phyloP scores from a whole-genome alignment of 2,113 vertebrate genomes.

The Pachypanchax playfairii region DNA sequence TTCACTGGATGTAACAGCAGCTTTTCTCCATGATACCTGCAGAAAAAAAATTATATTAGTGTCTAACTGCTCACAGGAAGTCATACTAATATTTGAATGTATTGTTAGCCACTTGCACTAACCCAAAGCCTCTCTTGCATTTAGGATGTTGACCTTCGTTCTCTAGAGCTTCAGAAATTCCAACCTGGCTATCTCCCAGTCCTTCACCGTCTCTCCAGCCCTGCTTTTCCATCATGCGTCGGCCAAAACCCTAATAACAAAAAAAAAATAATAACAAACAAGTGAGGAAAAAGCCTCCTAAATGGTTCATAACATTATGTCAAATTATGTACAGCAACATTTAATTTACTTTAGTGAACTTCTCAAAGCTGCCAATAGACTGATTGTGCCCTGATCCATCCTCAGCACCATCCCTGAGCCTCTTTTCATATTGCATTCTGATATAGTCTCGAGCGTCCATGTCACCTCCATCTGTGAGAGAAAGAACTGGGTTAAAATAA shows the following conservation, averaged over 20 bases:
- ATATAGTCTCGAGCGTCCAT: constrained; percentile 92
- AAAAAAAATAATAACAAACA: not conserved
- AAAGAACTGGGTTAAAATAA: constrained; percentile 8
- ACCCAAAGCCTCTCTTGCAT: constrained; percentile 97
- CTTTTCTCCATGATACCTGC: constrained; percentile 95
- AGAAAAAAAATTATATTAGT: constrained; percentile 11
- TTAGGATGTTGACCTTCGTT: constrained; percentile 91
- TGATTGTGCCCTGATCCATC: constrained; percentile 61
- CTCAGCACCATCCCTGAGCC: constrained; percentile 85
- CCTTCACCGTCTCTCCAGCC: constrained; percentile 94
- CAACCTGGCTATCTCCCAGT: constrained; percentile 84
- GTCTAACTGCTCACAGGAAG: not conserved
- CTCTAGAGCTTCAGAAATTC: constrained; percentile 88
- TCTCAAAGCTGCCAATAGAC: constrained; percentile 91
- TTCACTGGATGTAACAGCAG: constrained; percentile 82
- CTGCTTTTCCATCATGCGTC: constrained; percentile 93
- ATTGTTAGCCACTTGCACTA: constrained; percentile 47
- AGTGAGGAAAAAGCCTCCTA: not conserved
- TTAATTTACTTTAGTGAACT: constrained; percentile 86
- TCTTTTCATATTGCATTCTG: constrained; percentile 87
- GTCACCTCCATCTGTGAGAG: constrained; percentile 86
- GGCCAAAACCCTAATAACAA: constrained; percentile 87
- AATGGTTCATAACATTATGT: not conserved
- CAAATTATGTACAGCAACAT: not conserved
- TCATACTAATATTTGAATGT: not conserved